Evolutionary conservation across 2,888 invertebrate species (phyloP), one percentile per base, ranked within the genome.

Genomic region (Euphydryas editha): DNA sequence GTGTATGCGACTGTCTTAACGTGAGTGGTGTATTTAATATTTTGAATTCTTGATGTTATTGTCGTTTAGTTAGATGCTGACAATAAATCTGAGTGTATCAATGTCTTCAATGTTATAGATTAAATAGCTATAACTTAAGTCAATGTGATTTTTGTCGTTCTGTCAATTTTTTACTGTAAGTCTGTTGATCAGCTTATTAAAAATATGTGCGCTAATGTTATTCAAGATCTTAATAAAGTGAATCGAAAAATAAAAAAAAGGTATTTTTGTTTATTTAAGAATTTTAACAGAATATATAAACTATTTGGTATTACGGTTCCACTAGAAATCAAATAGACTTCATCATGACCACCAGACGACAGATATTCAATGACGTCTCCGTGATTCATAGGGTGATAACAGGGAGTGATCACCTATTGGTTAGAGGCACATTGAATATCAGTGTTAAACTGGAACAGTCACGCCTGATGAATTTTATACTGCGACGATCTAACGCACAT

Each of bases 151-250:
- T 54, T 57, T 57, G 57, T 57, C 39, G 42, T 42, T 57, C 57
- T 57, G 39, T 39, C 57, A 42, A 57, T 57, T 57, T 37, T 56
- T 39, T 57, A 57, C 20, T 39, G 39, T 57, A 57, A 57, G 57
- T 42, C 57, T 57, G 57, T 57, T 57, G 57, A 57, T 57, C 57
- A 57, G 57, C 57, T 57, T 57, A 42, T 17, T 39, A 51, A 51
- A 18, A 47, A 51, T 21, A 15, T 57, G 57, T 30, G 57, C 57
- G 42, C 49, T 51, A 51, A 51, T 51, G 21, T 39, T 42, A 42
- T 57, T 54, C 36, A 4, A 57, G 42, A 57, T 57, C 39, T 57
- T 42, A 57, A 57, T 57, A 57, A 57, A 57, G 42, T 57, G 36
- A 54, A 54, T 36, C 17, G 11, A 36, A 54, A 51, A 24, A 51